Percentiles rank a stretch among this genome's conserved stretches.
Evolutionary conservation across 2,888 invertebrate species (phyloP).

Genomic region (Syritta pipiens): DNA sequence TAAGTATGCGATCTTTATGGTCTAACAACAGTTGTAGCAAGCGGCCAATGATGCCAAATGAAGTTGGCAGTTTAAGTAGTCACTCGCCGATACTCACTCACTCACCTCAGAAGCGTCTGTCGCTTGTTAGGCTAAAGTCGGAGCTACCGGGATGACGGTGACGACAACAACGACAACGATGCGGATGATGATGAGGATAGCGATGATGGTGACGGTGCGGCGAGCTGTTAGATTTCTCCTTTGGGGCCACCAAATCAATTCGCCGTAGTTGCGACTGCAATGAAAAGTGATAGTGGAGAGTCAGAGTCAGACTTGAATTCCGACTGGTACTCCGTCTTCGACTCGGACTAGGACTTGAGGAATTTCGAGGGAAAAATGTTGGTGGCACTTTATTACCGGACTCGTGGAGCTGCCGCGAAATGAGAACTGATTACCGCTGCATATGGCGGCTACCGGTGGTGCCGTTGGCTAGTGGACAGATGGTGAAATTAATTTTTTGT

Average conservation of each 20-base stretch:
- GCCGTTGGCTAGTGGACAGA: slow-evolving; percentile 28
- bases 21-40: slow-evolving; percentile 58
- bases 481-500: slow-evolving; percentile 78
- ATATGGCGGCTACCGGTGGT: no score
- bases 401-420: slow-evolving; percentile 48
- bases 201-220: slow-evolving; percentile 3
- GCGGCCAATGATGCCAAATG: slow-evolving; percentile 57
- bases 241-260: slow-evolving; percentile 63
- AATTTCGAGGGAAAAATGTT: no score
- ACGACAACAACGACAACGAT: no score
- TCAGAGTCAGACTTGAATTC: not conserved
- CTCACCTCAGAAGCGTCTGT: slow-evolving; percentile 14
- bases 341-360: no score
- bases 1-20: slow-evolving; percentile 64
- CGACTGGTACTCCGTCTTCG: not conserved
- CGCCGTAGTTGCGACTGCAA: slow-evolving; percentile 8
- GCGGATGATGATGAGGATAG: no score
- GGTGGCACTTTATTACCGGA: slow-evolving; percentile 27
- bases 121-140: slow-evolving; percentile 52
- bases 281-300: slow-evolving; percentile 57
- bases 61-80: slow-evolving; percentile 64
- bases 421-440: slow-evolving; percentile 63
- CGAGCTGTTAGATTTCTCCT: slow-evolving; percentile 52
- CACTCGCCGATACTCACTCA: slow-evolving; percentile 47
- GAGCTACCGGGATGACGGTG: slow-evolving; percentile 5